Evolutionary conservation across 2,888 invertebrate species (phyloP), one percentile per base, ranked within the genome.

Genomic region (Octodonta nipae): DNA sequence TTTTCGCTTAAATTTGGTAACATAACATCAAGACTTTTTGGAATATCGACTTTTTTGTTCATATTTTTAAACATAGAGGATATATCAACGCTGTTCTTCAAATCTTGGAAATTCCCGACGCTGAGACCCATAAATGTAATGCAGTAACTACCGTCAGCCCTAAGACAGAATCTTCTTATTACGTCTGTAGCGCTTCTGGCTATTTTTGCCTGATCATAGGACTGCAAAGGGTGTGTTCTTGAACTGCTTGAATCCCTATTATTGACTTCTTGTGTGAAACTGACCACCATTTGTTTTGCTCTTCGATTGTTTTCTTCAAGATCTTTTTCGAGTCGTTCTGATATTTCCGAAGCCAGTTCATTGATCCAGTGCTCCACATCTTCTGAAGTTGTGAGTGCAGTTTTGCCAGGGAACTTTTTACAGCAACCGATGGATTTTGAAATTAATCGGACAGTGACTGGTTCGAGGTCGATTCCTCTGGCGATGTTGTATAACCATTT

Each of bases 391-490:
- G 63, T 60, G 4, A 93, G 70, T 6, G 83, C 78, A 43, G 73
- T 72, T 50, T 73, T 76, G 0, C 91, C 95, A 2, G 78, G 76
- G 58, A 96, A 93, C 52, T 86, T 86, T 63, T 96, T 96, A 56
- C 89, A 86, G 51, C 92, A 92, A 0, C 92, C 95, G 46, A 96
- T 88, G 32, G 92, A 92, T 61, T 93, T 92, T 1, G 89, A 73
- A 33, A 89, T 72, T 39, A 88, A 76, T 42, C 88, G 73, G 1
- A 79, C 74, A 36, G 74, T 78, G 0, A 96, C 95, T 8, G 83
- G 78, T 51, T 95, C 95, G 39, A 74, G 60, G 53, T 95, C 91
- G 33, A 85, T 73, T 2, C 95, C 95, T 40, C 81, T 72, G 2
- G 85, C 81, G 39, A 93, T 77, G 46, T 85, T 77, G 56, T 81